These are phyloP conservation scores for Jaculus jaculus DNA, from an alignment of 2,113 vertebrate genomes.

Conservation along the genomic window DNA sequence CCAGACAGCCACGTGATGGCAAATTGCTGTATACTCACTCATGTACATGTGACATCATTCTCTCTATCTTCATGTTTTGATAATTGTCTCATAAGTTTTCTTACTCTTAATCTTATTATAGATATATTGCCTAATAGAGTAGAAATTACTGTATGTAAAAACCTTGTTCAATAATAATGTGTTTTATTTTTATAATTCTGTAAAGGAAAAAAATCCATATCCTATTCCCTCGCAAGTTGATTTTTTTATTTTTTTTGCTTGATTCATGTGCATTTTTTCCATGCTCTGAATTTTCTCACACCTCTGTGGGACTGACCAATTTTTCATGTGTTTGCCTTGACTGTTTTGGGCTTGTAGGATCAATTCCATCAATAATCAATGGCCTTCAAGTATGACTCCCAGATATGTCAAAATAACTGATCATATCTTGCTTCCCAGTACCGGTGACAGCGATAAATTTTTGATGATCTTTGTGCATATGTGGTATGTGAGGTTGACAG, in stretches of 20 bases:
- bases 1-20: too few species aligned
- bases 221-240: too few species aligned
- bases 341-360: accelerated
- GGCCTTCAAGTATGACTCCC: neutral
- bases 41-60: too few species aligned
- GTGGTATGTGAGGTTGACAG: neutral
- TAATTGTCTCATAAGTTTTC: neutral
- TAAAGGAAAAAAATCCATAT: neutral
- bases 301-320: neutral
- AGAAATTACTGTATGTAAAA: neutral
- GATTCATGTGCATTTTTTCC: neutral
- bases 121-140: neutral
- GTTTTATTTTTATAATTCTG: neutral
- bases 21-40: too few species aligned
- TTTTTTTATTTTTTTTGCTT: neutral
- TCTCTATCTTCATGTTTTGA: too few species aligned
- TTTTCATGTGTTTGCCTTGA: neutral
- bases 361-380: neutral
- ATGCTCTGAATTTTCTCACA: neutral
- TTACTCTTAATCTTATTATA: neutral
- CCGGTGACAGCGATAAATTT: neutral
- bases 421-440: neutral
- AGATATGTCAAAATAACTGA: neutral
- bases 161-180: neutral
- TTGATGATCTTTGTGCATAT: neutral